These are phyloP conservation scores for Gymnarchus niloticus DNA, from an alignment of 2,113 vertebrate species.

Conservation along the genomic window DNA sequence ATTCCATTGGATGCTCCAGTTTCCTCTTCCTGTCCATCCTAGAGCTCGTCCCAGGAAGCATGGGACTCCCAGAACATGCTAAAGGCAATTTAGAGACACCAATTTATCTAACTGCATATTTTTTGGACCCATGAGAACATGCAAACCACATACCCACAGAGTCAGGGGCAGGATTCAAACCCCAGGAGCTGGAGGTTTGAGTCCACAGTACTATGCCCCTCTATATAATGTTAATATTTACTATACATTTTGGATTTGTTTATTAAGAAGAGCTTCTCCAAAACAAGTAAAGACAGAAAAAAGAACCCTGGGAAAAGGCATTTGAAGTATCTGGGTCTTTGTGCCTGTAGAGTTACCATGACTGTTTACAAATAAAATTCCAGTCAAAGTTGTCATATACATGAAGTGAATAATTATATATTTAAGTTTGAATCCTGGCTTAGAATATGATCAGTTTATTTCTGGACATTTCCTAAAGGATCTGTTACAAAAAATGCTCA, in stretches of 20 bases:
- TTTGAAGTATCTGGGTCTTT: background rate
- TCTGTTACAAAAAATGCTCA: background rate
- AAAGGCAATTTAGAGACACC: background rate
- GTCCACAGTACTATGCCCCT: background rate
- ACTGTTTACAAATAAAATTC: background rate
- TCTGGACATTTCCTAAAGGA: constrained; percentile 1
- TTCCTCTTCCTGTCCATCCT: background rate
- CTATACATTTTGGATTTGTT: background rate
- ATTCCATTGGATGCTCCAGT: background rate
- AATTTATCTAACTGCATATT: background rate
- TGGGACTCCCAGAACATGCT: background rate
- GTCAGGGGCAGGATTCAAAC: background rate
- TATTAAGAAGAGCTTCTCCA: background rate
- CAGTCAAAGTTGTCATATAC: background rate
- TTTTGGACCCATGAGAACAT: background rate
- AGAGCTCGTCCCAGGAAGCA: background rate
- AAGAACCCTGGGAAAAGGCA: background rate
- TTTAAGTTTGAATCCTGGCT: background rate
- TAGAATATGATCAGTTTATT: background rate
- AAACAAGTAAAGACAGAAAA: background rate
- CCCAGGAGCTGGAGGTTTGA: background rate
- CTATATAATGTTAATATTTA: background rate
- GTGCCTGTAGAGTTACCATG: background rate
- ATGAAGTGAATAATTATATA: background rate
- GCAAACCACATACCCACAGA: background rate